Base-by-base conservation (phyloP, 2,113 vertebrate species). In the Progne subis region DNA sequence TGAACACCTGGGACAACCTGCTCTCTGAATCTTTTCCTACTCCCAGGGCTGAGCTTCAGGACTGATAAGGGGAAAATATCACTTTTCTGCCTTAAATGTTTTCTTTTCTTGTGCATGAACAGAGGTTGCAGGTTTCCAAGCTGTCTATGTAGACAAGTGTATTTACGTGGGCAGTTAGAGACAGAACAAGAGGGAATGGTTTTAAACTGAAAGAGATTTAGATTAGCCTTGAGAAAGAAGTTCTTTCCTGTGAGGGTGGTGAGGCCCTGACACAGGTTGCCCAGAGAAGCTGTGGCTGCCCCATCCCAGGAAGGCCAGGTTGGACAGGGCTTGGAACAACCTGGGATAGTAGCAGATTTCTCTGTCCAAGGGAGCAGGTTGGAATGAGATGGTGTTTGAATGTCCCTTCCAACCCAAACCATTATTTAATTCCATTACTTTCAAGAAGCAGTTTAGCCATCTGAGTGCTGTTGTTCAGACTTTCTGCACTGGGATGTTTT, bases 331-430 rank as follows among this genome's bases (percentile, higher is more conserved):
- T 67, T 31, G 15, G 75, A 47, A 12, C 41, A 87, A 11, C 12
- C 41, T 63, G 71, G 83, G 2, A 3, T 14, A 10, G 29, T 49
- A 65, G 43, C 14, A 56, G 17, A 6, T 43, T 29, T 43, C 41
- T 7, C 11, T 71, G 24, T 2, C 53, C 32, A 21, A 14, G 53
- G 9, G 8, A 26, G 8, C 0, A 19, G 17, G 2, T 1, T 64
- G 57, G 20, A 41, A 34, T 0, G 2, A 18, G 8, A 14, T 64
- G 24, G 8, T 32, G 13, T 41, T 87, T 71, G 29, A 14, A 56
- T 11, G 57, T 49, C 9, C 25, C 29, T 64, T 56, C 49, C 49
- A 56, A 34, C 7, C 29, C 24, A 34, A 79, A 10, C 17, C 20
- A 41, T 34, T 47, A 41, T 28, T n/a, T 11, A 15, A 25, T 72